Conservation (phyloP, 2,113 vertebrate species). For the Corythoichthys haematopterus region DNA sequence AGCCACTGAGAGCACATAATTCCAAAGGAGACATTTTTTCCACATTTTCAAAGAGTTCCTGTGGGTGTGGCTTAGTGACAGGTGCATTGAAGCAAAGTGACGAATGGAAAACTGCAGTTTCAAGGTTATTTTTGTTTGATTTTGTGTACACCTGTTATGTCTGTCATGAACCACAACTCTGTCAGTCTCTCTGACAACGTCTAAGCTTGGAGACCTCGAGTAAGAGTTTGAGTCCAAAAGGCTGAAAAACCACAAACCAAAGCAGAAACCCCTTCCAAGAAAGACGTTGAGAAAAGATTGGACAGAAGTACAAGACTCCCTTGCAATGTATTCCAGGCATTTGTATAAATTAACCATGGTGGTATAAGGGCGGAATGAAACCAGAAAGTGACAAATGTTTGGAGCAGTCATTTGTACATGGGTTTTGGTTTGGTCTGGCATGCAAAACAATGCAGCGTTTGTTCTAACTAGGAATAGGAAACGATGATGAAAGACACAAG, state of each 20-base stretch:
- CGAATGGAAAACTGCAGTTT: background rate
- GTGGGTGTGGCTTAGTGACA: background rate
- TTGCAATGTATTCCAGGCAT: background rate
- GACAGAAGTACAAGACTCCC: background rate
- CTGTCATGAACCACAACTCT: background rate
- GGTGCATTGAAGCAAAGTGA: background rate
- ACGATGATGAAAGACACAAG: no score
- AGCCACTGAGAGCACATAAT: slow-evolving; percentile 78
- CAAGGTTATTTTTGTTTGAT: background rate
- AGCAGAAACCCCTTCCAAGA: background rate
- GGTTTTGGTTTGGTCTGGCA: no score
- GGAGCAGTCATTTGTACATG: no score
- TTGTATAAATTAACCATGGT: background rate
- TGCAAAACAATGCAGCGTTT: no score
- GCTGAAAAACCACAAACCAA: background rate
- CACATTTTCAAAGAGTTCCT: background rate
- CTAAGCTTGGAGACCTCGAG: background rate
- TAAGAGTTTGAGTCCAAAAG: background rate
- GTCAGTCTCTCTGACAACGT: background rate
- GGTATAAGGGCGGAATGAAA: no score
- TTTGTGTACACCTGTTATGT: background rate
- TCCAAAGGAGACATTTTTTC: background rate
- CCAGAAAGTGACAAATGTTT: no score
- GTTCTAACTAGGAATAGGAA: no score
- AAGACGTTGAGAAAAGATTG: background rate